Conservation (phyloP, 2,797 vertebrate species). For the Gallirallus australis region DNA sequence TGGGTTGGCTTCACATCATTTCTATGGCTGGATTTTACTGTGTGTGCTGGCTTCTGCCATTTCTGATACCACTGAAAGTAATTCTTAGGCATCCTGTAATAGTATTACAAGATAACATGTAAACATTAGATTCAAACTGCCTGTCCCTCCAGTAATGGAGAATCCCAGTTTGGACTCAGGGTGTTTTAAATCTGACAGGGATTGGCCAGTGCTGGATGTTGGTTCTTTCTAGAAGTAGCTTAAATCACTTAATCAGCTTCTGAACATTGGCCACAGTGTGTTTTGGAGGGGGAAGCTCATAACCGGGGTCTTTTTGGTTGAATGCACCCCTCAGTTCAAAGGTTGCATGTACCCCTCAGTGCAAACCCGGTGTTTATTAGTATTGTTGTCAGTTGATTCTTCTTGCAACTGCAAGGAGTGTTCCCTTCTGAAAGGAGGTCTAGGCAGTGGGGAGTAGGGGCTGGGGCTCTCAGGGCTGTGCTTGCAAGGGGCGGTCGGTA, state of each 20-base stretch:
- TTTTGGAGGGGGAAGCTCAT: slow-evolving; percentile 21
- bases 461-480: neutral
- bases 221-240: neutral
- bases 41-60: rapidly evolving
- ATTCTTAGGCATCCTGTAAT: neutral
- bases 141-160: neutral
- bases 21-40: neutral
- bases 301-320: neutral
- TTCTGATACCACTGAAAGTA: neutral
- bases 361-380: neutral
- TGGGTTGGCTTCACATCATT: neutral
- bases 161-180: neutral
- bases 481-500: neutral
- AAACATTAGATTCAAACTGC: neutral
- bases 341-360: neutral
- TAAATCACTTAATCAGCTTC: neutral
- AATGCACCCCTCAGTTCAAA: neutral
- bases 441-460: neutral
- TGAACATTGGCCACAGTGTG: slow-evolving; percentile 1
- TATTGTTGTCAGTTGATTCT: rapidly evolving
- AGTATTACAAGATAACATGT: neutral
- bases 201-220: neutral
- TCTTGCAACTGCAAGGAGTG: rapidly evolving
- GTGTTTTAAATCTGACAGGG: neutral
- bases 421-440: neutral